A percentile compares a stretch with the other conserved stretches of the same genome.
phyloP scores from a whole-genome alignment of 2,113 vertebrate genomes.

The Corvus hawaiiensis region DNA sequence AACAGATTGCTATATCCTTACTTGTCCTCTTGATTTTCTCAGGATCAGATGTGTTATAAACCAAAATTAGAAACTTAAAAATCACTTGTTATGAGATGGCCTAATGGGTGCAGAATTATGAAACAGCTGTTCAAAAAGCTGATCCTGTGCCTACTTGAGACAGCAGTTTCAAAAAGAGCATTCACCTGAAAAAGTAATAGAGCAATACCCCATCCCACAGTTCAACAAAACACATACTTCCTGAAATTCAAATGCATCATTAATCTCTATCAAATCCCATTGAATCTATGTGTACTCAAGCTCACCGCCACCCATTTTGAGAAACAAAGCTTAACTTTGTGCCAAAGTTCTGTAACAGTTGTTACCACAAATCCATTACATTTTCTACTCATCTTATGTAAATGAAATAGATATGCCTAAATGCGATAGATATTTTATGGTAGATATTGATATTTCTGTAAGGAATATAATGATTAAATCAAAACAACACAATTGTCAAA shows the following conservation, averaged over 20 bases:
- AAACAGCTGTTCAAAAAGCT: not conserved
- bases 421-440: not conserved
- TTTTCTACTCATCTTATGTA: constrained; percentile 19
- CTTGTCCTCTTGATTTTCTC: not conserved
- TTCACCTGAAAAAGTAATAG: not conserved
- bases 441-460: constrained; percentile 35
- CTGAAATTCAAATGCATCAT: not conserved
- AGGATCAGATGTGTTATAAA: not conserved
- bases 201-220: not conserved
- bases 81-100: not conserved
- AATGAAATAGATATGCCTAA: not conserved
- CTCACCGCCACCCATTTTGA: not conserved
- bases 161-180: not conserved
- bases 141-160: not conserved
- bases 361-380: not conserved
- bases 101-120: not conserved
- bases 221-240: not conserved
- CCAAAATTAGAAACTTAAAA: not conserved
- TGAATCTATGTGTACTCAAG: not conserved
- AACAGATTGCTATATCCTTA: not conserved
- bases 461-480: constrained; percentile 39
- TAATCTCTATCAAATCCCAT: not conserved
- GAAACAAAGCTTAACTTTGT: not conserved
- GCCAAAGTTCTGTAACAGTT: not conserved
- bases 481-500: constrained; percentile 42